Conservation (phyloP, 1,140 invertebrate species). For the Bombus superbus region DNA sequence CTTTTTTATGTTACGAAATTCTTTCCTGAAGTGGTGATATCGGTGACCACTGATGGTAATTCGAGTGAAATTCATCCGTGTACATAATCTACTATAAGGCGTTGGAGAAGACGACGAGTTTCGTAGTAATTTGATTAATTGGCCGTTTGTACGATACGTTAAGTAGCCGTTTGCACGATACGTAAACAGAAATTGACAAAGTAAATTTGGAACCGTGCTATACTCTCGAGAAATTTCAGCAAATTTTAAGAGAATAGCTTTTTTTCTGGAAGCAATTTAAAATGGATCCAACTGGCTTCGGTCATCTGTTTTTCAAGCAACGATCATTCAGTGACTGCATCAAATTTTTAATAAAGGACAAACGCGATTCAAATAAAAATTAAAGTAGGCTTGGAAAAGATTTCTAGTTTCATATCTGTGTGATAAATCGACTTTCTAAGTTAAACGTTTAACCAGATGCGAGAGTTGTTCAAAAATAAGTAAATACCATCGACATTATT, state of each 20-base stretch:
- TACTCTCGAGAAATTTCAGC: neutral
- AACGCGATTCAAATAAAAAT: neutral
- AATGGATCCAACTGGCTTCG: neutral
- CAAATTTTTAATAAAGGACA: neutral
- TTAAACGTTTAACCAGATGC: neutral
- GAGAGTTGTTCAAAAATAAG: neutral
- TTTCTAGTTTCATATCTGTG: neutral
- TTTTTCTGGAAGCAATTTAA: neutral
- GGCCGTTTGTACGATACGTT: accelerated
- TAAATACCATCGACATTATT: neutral
- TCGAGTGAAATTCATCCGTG: neutral
- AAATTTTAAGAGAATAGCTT: neutral
- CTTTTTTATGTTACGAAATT: neutral
- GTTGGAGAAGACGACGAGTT: neutral
- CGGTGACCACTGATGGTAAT: neutral
- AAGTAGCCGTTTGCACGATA: accelerated
- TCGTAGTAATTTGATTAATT: neutral
- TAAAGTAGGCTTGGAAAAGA: neutral
- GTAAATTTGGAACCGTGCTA: neutral
- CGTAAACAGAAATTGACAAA: neutral
- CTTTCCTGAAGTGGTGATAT: too few species aligned
- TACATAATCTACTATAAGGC: neutral
- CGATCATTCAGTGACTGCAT: neutral
- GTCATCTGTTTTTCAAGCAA: conserved; percentile 4
- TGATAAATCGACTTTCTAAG: neutral